A percentile compares a stretch with the other conserved stretches of the same genome.
phyloP scores from a whole-genome alignment of 2,888 invertebrate species.

The Lottia gigantea region DNA sequence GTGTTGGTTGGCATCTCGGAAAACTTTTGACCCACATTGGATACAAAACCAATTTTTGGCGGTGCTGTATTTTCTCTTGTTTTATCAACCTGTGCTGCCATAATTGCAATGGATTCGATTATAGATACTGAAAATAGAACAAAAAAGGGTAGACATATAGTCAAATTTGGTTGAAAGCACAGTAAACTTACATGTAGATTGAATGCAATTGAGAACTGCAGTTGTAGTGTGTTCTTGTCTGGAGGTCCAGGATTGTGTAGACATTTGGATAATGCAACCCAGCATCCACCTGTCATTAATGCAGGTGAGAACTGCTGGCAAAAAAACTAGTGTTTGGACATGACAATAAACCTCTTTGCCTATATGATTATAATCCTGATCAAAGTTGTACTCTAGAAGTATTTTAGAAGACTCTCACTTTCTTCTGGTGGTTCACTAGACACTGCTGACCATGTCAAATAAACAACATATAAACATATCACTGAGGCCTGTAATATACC shows the following conservation, averaged over 20 bases:
- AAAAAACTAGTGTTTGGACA: no score
- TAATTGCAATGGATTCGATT: conserved; percentile 23
- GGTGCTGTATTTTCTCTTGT: background rate
- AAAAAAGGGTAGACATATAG: background rate
- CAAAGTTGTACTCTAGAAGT: no score
- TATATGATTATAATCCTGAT: background rate
- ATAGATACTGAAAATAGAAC: conserved; percentile 24
- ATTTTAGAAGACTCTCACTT: no score
- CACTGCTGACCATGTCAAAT: conserved; percentile 70
- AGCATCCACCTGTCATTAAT: no score
- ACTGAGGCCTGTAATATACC: conserved; percentile 69
- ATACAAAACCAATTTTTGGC: conserved; percentile 8
- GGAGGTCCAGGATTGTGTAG: no score
- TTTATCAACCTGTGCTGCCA: conserved; percentile 5
- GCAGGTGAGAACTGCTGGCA: no score
- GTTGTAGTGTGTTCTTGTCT: no score
- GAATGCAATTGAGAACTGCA: no score
- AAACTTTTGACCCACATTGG: background rate
- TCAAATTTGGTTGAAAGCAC: no score
- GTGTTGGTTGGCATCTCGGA: background rate
- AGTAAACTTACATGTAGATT: no score
- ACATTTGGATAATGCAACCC: no score
- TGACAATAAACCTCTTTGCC: no score
- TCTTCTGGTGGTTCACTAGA: conserved; percentile 68
- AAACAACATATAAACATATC: conserved; percentile 68